A percentile compares a stretch with the other conserved stretches of the same genome.
Evolutionary conservation across 2,888 invertebrate species (phyloP).

Genomic region (Penaeus monodon): DNA sequence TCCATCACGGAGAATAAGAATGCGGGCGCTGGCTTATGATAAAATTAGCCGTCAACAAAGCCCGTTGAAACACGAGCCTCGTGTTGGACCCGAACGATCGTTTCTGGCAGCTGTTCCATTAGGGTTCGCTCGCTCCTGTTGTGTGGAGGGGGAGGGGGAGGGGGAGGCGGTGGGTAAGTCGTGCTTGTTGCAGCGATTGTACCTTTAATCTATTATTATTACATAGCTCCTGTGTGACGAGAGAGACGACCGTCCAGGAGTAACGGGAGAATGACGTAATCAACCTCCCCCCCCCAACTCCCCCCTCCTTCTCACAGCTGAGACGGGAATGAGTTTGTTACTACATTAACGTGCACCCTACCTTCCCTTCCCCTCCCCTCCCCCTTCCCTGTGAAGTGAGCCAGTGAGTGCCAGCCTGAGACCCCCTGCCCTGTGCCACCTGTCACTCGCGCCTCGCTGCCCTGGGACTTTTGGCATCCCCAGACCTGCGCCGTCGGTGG

Average conservation of each 20-base stretch:
- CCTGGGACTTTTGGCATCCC: neutral
- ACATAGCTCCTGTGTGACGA: no score
- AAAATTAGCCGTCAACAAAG: slow-evolving; percentile 49
- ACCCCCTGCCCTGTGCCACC: slow-evolving; percentile 11
- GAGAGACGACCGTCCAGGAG: no score
- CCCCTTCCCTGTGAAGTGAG: neutral
- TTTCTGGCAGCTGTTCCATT: slow-evolving; percentile 24
- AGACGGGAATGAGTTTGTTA: no score
- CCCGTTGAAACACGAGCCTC: slow-evolving; percentile 42
- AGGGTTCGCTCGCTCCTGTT: slow-evolving; percentile 26
- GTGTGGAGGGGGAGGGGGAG: neutral
- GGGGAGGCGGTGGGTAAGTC: neutral
- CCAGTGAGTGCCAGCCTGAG: slow-evolving; percentile 12
- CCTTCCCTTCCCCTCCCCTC: neutral
- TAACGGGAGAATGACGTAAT: no score
- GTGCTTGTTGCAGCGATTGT: no score
- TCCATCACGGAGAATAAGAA: slow-evolving; percentile 49
- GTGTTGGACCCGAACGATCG: slow-evolving; percentile 26
- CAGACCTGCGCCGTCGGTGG: neutral
- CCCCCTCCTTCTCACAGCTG: neutral
- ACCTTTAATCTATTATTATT: no score
- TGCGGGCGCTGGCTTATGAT: slow-evolving; percentile 50
- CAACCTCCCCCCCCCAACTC: neutral
- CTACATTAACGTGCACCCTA: neutral
- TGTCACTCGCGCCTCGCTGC: slow-evolving; percentile 11